Percentiles rank a stretch among this genome's conserved stretches.
phyloP scores from a whole-genome alignment of 2,888 invertebrate species.

The Venusia cambrica region DNA sequence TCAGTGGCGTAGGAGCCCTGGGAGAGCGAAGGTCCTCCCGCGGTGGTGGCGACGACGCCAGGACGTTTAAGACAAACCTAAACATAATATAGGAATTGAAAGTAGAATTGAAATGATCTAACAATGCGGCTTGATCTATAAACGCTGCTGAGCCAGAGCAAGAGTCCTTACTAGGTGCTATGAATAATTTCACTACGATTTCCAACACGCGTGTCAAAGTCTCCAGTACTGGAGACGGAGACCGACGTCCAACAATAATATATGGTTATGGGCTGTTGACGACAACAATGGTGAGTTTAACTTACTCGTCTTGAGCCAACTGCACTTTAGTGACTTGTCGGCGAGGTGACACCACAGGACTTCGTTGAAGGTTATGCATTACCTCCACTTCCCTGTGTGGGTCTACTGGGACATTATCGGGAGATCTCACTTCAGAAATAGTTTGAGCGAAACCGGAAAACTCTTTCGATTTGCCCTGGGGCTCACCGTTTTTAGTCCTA shows the following conservation, averaged over 20 bases:
- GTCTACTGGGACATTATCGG: conserved; percentile 72
- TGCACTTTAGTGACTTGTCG: conserved; percentile 61
- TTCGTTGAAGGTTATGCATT: conserved; percentile 84
- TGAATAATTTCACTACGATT: no score
- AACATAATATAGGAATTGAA: no score
- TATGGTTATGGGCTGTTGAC: no score
- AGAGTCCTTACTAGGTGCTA: no score
- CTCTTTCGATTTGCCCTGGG: conserved; percentile 45
- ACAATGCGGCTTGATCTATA: no score
- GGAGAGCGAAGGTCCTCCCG: conserved; percentile 53
- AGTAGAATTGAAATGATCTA: no score
- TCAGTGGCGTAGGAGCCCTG: conserved; percentile 53
- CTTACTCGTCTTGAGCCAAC: conserved; percentile 70
- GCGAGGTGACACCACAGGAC: conserved; percentile 80
- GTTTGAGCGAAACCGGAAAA: conserved; percentile 60
- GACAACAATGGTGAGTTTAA: conserved; percentile 15
- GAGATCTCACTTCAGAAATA: conserved; percentile 56
- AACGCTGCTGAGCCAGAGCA: no score
- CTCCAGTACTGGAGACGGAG: no score
- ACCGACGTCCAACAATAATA: no score
- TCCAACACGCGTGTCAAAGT: no score
- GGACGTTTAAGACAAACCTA: conserved; percentile 65
- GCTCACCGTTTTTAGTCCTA: conserved; percentile 57
- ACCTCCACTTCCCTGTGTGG: conserved; percentile 85
- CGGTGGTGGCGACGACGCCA: conserved; percentile 55